A percentile compares a stretch with the other conserved stretches of the same genome.
These are phyloP conservation scores for Helicoverpa assulta DNA, from an alignment of 2,888 invertebrate species.

Conservation along the genomic window DNA sequence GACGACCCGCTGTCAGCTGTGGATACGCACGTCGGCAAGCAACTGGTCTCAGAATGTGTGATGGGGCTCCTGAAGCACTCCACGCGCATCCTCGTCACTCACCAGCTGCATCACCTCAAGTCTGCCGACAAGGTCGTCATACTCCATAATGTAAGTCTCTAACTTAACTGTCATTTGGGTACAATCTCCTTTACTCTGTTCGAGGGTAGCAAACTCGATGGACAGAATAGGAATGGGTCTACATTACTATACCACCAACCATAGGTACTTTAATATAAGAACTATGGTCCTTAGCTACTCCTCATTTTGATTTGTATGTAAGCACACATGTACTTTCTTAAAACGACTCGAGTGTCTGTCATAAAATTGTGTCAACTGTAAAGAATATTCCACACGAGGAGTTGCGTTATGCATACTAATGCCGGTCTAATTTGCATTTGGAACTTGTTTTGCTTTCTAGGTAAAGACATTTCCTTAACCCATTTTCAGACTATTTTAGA, in stretches of 20 bases:
- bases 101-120: slow-evolving; percentile 94
- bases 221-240: too few relatives aligned
- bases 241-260: too few relatives aligned
- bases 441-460: background rate
- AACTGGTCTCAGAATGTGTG: slow-evolving; percentile 93
- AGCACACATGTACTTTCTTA: too few relatives aligned
- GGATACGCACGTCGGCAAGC: slow-evolving; percentile 93
- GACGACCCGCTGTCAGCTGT: slow-evolving; percentile 95
- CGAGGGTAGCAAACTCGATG: background rate
- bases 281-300: too few relatives aligned
- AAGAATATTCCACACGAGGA: background rate
- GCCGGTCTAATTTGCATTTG: background rate
- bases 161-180: background rate
- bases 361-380: too few relatives aligned
- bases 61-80: slow-evolving; percentile 90
- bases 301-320: too few relatives aligned
- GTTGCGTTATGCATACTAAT: background rate
- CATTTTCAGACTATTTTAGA: background rate
- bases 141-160: slow-evolving; percentile 91
- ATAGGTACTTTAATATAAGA: too few relatives aligned
- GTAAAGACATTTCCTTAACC: too few relatives aligned
- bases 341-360: too few relatives aligned
- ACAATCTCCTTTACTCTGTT: background rate
- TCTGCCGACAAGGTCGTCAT: slow-evolving; percentile 92
- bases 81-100: slow-evolving; percentile 94